Percentiles rank a stretch among this genome's conserved stretches.
Conservation (phyloP, 2,888 invertebrate species). For the Schizotus pectinicornis region DNA sequence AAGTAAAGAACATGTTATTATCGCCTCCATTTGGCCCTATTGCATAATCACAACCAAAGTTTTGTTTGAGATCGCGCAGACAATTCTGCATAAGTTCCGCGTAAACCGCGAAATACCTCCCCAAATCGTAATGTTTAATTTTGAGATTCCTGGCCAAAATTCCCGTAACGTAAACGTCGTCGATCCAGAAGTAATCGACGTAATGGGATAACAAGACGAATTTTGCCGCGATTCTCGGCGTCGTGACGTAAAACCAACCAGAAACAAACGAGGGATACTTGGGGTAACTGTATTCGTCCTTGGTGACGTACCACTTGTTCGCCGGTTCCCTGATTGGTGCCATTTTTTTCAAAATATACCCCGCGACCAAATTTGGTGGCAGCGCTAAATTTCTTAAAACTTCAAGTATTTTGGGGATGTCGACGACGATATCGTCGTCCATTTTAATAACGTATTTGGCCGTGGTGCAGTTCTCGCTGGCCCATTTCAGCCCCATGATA, state of each 20-base stretch:
- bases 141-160: constrained; percentile 67
- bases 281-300: constrained; percentile 66
- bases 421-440: constrained; percentile 81
- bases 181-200: constrained; percentile 87
- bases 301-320: constrained; percentile 83
- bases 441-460: constrained; percentile 76
- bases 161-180: constrained; percentile 87
- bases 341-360: constrained; percentile 70
- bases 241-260: constrained; percentile 85
- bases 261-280: constrained; percentile 79
- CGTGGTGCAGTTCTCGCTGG: constrained; percentile 64
- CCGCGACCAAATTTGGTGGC: constrained; percentile 61
- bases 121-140: constrained; percentile 65
- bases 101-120: constrained; percentile 71
- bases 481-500: constrained; percentile 82
- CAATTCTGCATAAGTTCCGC: constrained; percentile 78
- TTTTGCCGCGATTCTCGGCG: constrained; percentile 65
- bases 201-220: constrained; percentile 64
- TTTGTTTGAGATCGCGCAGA: constrained; percentile 64
- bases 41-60: constrained; percentile 70
- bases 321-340: constrained; percentile 68
- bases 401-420: constrained; percentile 65
- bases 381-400: constrained; percentile 57
- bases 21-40: constrained; percentile 83
- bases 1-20: constrained; percentile 69